Base-by-base conservation (phyloP, 2,888 invertebrate genomes). In the Alsophila aescularia region DNA sequence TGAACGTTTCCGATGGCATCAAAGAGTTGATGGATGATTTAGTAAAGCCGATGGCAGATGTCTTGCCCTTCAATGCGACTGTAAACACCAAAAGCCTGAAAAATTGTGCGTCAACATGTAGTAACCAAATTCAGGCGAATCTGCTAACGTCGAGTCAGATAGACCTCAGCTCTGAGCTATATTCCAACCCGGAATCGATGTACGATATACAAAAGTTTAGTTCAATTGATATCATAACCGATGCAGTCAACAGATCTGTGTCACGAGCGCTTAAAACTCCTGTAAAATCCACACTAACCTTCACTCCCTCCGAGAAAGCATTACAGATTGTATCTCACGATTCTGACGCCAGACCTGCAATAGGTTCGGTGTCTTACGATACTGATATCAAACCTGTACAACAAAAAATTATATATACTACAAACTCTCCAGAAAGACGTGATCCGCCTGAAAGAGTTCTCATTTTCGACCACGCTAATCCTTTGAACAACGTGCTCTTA, bases 11-110 rank as follows among this genome's bases (percentile, higher is more conserved):
- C 0, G 83, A 87, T 8, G 80, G 75, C 1, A 66, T 90, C 0
- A 90, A 91, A 47, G 76, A 79, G 1, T 64, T 90, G 0, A 88
- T 90, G 87, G 62, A 69, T 1, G 91, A 91, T 63, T 66, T 90
- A 15, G 82, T 87, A 0, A 90, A 91, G 51, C 91, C 91, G 0
- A 73, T 75, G 41, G 69, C 74, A 0, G 87, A 89, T 18, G 60
- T 64, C 0, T 6, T 77, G 24, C 83, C 85, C 0, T 83, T 77
- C 24, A 74, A 74, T 0, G 37, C 53, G 0, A n/a, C n/a, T 0
- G 36, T 18, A 6, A 12, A 59, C 2, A 62, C 70, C 3, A 67
- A 56, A 18, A 16, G 29, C 0, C 0, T 66, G 0, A 62, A 52
- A 15, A 64, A 64, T n/a, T 14, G 41, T 0, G 52, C 70, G 0